Evolutionary conservation across 2,113 vertebrate genomes (phyloP).

Genomic region (Oxygymnocypris stewartii): DNA sequence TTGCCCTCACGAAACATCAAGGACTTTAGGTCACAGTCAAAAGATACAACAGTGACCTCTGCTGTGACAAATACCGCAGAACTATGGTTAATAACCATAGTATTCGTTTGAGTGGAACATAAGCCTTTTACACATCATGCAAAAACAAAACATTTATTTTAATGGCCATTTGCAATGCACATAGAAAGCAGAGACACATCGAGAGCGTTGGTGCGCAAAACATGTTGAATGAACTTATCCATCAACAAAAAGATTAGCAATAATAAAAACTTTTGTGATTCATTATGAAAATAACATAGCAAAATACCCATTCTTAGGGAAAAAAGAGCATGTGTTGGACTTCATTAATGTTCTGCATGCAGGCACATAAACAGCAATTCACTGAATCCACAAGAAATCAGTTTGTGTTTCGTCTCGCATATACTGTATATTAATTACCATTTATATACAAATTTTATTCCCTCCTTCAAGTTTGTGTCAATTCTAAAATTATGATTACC

Average conservation of each 20-base stretch:
- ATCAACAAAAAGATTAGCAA: neutral
- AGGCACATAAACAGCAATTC: neutral
- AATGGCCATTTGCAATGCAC: neutral
- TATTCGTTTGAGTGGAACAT: neutral
- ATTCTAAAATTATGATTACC: too few species aligned
- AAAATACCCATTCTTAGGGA: neutral
- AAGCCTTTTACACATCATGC: neutral
- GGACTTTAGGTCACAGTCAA: neutral
- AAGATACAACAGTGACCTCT: conserved; percentile 69
- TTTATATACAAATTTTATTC: too few species aligned
- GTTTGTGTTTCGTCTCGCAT: neutral
- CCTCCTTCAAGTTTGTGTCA: too few species aligned
- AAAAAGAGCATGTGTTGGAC: neutral
- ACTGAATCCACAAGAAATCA: neutral
- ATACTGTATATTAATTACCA: neutral
- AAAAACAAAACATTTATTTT: neutral
- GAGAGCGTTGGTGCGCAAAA: neutral
- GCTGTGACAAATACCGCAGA: conserved; percentile 51
- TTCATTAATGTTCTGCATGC: neutral
- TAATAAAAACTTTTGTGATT: neutral
- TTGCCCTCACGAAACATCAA: neutral
- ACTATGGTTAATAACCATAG: neutral
- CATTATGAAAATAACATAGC: neutral
- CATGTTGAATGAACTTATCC: neutral
- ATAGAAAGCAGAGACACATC: neutral